Conservation (phyloP, 2,113 vertebrate species). For the Hippocampus guttulatus region DNA sequence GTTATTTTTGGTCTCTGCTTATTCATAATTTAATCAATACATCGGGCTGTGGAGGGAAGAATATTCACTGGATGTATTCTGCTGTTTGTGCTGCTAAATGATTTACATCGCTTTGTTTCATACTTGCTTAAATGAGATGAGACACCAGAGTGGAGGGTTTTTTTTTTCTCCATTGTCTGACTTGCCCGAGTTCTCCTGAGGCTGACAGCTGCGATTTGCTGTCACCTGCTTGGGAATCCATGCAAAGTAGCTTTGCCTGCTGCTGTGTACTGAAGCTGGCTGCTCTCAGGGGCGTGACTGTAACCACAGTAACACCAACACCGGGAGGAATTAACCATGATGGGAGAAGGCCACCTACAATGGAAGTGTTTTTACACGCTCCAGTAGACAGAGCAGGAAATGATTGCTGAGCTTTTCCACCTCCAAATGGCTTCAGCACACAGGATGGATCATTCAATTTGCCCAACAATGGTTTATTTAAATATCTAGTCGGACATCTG, state of each 20-base stretch:
- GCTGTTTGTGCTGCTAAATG: slow-evolving; percentile 62
- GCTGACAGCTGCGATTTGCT: background rate
- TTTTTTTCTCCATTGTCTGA: slow-evolving; percentile 18
- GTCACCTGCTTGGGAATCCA: slow-evolving; percentile 23
- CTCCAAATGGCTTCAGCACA: background rate
- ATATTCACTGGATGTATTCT: slow-evolving; percentile 51
- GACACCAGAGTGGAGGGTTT: slow-evolving; percentile 41
- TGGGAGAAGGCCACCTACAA: slow-evolving; percentile 36
- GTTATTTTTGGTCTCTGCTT: slow-evolving; percentile 51
- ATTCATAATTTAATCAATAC: slow-evolving; percentile 64
- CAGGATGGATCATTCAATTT: background rate
- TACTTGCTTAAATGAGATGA: slow-evolving; percentile 57
- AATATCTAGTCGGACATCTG: background rate
- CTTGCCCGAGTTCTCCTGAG: slow-evolving; percentile 4
- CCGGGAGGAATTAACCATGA: slow-evolving; percentile 40
- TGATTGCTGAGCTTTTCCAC: background rate
- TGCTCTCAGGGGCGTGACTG: slow-evolving; percentile 42
- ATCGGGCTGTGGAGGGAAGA: slow-evolving; percentile 44
- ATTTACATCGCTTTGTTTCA: slow-evolving; percentile 46
- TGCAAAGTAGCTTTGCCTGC: slow-evolving; percentile 37
- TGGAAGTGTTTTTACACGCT: slow-evolving; percentile 20
- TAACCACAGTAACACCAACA: slow-evolving; percentile 58
- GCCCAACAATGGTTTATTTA: background rate
- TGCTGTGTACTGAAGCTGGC: slow-evolving; percentile 22
- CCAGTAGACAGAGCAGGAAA: slow-evolving; percentile 13